phyloP scores from a whole-genome alignment of 2,888 invertebrate species.

The Dolichopus griseipennis region DNA sequence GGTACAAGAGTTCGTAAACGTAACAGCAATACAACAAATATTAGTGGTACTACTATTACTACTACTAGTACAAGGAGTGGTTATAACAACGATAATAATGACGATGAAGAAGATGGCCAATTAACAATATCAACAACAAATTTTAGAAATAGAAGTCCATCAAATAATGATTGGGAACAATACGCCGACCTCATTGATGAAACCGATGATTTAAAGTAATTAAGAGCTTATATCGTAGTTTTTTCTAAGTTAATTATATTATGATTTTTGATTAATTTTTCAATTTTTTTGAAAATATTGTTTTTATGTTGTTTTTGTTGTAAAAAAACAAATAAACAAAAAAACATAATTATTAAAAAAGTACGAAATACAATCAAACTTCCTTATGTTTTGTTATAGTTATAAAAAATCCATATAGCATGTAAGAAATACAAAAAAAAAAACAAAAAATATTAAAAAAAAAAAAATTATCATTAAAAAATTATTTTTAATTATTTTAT shows the following conservation, averaged over 20 bases:
- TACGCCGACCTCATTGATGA: conserved; percentile 44
- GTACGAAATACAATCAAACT: neutral
- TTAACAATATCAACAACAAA: conserved; percentile 35
- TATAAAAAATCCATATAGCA: neutral
- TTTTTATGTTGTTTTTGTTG: neutral
- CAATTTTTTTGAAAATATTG: neutral
- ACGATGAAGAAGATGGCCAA: conserved; percentile 34
- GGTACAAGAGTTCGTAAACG: conserved; percentile 23
- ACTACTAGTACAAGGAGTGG: conserved; percentile 7
- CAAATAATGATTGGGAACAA: conserved; percentile 42
- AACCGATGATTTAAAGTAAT: conserved; percentile 46
- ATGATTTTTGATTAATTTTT: neutral
- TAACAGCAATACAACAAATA: conserved; percentile 4
- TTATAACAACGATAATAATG: conserved; percentile 27
- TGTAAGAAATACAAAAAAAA: neutral
- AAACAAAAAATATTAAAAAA: no score
- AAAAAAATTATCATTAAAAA: neutral
- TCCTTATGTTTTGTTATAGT: neutral
- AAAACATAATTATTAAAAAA: neutral
- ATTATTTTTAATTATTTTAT: neutral
- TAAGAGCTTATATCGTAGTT: conserved; percentile 46
- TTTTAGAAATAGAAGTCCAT: conserved; percentile 37
- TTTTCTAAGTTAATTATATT: conserved; percentile 40
- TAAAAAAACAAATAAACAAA: neutral
- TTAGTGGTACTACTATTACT: conserved; percentile 11